Evolutionary conservation across 2,113 vertebrate genomes (phyloP).

Genomic region (Rallus limicola): DNA sequence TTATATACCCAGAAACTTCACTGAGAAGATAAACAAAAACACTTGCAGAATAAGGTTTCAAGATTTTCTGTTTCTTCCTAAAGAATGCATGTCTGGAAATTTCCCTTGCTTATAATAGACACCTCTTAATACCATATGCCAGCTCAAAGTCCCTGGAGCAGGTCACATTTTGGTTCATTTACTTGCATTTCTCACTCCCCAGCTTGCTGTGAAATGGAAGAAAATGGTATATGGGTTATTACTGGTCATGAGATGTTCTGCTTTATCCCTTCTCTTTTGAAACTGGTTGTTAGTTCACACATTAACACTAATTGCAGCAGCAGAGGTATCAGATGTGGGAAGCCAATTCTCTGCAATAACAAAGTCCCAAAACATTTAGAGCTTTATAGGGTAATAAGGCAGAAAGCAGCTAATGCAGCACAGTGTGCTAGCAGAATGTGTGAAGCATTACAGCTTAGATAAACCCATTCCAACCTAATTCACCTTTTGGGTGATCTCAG

Average conservation of each 20-base stretch:
- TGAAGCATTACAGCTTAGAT: not conserved
- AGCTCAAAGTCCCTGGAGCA: not conserved
- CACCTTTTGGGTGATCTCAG: not conserved
- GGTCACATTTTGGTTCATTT: not conserved
- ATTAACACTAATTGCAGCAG: slow-evolving; percentile 43
- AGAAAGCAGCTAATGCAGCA: slow-evolving; percentile 47
- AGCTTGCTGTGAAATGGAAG: not conserved
- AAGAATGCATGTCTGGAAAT: not conserved
- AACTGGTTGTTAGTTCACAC: slow-evolving; percentile 5
- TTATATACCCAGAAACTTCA: not conserved
- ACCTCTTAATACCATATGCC: not conserved
- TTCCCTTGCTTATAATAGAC: not conserved
- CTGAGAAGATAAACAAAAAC: not conserved
- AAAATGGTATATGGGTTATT: not conserved
- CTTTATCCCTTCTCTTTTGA: not conserved
- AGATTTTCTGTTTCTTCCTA: not conserved
- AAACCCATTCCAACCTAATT: slow-evolving; percentile 21
- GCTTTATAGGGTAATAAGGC: slow-evolving; percentile 30
- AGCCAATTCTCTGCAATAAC: slow-evolving; percentile 14
- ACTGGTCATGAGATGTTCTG: not conserved
- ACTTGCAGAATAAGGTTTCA: not conserved
- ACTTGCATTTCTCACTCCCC: not conserved
- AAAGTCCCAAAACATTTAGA: not conserved
- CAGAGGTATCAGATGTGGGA: slow-evolving; percentile 20
- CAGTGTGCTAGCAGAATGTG: not conserved